These are phyloP conservation scores for Cathartes aura DNA, from an alignment of 2,113 vertebrate genomes.

Conservation along the genomic window DNA sequence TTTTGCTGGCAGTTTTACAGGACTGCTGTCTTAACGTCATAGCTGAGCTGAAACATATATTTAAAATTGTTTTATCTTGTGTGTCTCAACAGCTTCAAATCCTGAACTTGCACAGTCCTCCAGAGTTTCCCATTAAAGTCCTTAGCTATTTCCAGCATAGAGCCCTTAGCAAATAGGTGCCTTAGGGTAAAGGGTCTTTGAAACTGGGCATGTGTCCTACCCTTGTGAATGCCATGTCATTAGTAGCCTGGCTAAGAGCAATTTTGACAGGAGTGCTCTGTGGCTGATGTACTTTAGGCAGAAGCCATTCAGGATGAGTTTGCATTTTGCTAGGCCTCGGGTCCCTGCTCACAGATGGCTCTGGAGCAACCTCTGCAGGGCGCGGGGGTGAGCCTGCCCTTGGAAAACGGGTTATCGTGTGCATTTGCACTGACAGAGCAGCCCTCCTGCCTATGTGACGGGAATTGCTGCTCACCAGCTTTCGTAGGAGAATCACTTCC, in stretches of 20 bases:
- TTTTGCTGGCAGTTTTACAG: not conserved
- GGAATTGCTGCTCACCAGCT: not conserved
- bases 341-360: not conserved
- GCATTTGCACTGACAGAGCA: not conserved
- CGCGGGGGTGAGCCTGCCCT: not conserved
- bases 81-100: not conserved
- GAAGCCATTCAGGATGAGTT: not conserved
- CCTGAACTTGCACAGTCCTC: not conserved
- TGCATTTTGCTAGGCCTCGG: not conserved
- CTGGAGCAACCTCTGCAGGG: not conserved
- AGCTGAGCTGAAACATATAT: not conserved
- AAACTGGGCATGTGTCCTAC: not conserved
- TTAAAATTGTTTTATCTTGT: not conserved
- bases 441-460: fast-evolving
- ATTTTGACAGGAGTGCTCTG: not conserved
- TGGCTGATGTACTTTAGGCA: not conserved
- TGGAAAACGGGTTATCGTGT: not conserved
- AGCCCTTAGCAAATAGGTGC: not conserved
- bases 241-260: not conserved
- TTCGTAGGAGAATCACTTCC: not conserved
- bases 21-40: not conserved
- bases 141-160: not conserved
- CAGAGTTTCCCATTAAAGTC: not conserved
- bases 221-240: not conserved
- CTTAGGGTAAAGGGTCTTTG: not conserved